Evolutionary conservation across 2,797 vertebrate species (phyloP).

Genomic region (Sebastes taczanowskii): DNA sequence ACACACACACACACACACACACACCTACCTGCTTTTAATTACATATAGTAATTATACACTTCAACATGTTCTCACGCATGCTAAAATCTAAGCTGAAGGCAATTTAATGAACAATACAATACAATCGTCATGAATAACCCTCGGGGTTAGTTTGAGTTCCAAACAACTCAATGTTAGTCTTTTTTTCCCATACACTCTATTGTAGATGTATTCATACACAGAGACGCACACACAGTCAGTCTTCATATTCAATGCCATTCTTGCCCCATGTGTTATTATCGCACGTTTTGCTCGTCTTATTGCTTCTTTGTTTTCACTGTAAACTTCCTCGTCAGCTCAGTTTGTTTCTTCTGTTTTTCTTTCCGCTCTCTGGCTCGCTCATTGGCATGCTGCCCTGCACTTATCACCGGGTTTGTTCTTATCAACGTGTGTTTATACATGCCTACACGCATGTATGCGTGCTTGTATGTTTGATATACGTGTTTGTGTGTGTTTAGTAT

Average conservation of each 20-base stretch:
- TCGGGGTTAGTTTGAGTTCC: neutral
- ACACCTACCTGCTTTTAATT: neutral
- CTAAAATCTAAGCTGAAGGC: neutral
- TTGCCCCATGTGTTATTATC: neutral
- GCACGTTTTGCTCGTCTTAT: constrained; percentile 14
- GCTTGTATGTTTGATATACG: neutral
- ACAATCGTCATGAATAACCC: neutral
- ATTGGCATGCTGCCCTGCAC: constrained; percentile 63
- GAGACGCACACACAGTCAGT: neutral
- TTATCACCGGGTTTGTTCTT: constrained; percentile 60
- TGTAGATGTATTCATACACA: neutral
- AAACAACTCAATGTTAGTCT: neutral
- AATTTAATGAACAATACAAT: neutral
- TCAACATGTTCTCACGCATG: neutral
- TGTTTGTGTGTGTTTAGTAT: constrained; percentile 48
- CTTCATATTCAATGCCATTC: neutral
- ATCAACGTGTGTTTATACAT: neutral
- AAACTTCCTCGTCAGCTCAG: constrained; percentile 2
- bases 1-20: neutral
- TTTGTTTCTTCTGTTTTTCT: constrained; percentile 51
- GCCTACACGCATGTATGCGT: constrained; percentile 1
- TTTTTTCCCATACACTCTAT: neutral
- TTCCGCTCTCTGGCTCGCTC: constrained; percentile 35
- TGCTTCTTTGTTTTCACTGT: neutral
- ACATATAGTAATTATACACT: neutral